Percentiles rank a stretch among this genome's conserved stretches.
phyloP scores from a whole-genome alignment of 2,113 vertebrate genomes.

The Stigmatopora nigra region DNA sequence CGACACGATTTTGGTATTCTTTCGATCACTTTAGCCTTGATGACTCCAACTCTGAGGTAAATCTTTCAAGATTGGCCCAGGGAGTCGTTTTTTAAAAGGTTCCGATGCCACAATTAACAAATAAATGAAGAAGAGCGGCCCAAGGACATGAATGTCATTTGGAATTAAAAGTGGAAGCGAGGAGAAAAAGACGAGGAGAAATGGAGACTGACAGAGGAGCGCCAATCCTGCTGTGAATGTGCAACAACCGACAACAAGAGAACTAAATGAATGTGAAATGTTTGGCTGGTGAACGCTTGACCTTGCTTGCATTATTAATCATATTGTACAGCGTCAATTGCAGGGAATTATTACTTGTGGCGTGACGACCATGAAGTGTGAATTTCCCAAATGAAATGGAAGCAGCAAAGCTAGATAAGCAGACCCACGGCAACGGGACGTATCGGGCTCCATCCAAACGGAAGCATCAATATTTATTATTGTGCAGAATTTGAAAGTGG shows the following conservation, averaged over 20 bases:
- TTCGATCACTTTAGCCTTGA: constrained; percentile 24
- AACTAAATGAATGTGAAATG: constrained; percentile 24
- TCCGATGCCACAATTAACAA: constrained; percentile 19
- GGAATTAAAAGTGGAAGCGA: constrained; percentile 33
- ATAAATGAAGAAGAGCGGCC: constrained; percentile 41
- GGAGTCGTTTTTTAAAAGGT: constrained; percentile 29
- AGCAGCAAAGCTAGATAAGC: constrained; percentile 24
- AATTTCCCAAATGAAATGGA: constrained; percentile 43
- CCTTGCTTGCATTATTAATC: constrained; percentile 37
- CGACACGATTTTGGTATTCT: too few species aligned
- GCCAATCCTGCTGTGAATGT: constrained; percentile 38
- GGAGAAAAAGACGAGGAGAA: constrained; percentile 37
- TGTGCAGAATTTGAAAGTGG: constrained; percentile 12
- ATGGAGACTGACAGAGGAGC: constrained; percentile 41
- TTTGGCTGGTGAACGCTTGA: constrained; percentile 21
- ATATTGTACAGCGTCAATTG: constrained; percentile 23
- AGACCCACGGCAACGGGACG: constrained; percentile 25
- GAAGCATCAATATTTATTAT: constrained; percentile 40
- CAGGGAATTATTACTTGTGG: constrained; percentile 31
- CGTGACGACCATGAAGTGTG: constrained; percentile 19
- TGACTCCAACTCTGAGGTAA: constrained; percentile 23
- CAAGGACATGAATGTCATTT: constrained; percentile 54
- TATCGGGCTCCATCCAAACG: constrained; percentile 29
- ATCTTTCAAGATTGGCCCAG: constrained; percentile 30
- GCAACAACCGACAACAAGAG: constrained; percentile 6